A percentile compares a stretch with the other conserved stretches of the same genome.
phyloP scores from a whole-genome alignment of 2,888 invertebrate genomes.

The Ethmia dodecea region DNA sequence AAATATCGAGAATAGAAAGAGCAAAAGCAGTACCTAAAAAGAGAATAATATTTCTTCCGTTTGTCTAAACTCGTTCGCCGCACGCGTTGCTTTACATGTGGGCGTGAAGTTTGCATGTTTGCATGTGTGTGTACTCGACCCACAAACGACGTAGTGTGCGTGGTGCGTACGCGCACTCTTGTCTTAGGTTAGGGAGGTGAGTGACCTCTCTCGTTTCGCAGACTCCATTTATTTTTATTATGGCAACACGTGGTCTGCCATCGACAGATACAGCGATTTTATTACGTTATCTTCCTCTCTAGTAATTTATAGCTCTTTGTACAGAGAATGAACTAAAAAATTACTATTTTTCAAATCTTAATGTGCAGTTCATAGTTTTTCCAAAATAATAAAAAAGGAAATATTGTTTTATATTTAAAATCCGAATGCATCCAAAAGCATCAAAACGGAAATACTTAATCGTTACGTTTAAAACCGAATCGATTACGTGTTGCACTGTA shows the following conservation, averaged over 20 bases:
- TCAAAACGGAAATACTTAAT: slow-evolving; percentile 27
- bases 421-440: slow-evolving; percentile 19
- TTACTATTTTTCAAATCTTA: no score
- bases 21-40: slow-evolving; percentile 63
- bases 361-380: no score
- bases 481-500: slow-evolving; percentile 31
- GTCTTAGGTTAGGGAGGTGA: slow-evolving; percentile 78
- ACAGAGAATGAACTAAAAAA: background rate
- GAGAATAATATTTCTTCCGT: slow-evolving; percentile 76
- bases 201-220: slow-evolving; percentile 69
- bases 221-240: slow-evolving; percentile 75
- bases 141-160: slow-evolving; percentile 46
- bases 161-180: slow-evolving; percentile 65
- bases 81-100: slow-evolving; percentile 58
- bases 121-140: slow-evolving; percentile 38
- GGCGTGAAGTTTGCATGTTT: slow-evolving; percentile 35
- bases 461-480: slow-evolving; percentile 47
- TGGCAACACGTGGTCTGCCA: slow-evolving; percentile 71
- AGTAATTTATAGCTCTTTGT: slow-evolving; percentile 25
- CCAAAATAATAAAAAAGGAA: no score
- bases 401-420: no score
- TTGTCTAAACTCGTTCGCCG: slow-evolving; percentile 74
- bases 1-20: slow-evolving; percentile 35
- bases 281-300: slow-evolving; percentile 59
- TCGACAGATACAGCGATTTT: slow-evolving; percentile 51